Evolutionary conservation across 1,140 invertebrate genomes (phyloP).

Genomic region (Agrypnia vestita): DNA sequence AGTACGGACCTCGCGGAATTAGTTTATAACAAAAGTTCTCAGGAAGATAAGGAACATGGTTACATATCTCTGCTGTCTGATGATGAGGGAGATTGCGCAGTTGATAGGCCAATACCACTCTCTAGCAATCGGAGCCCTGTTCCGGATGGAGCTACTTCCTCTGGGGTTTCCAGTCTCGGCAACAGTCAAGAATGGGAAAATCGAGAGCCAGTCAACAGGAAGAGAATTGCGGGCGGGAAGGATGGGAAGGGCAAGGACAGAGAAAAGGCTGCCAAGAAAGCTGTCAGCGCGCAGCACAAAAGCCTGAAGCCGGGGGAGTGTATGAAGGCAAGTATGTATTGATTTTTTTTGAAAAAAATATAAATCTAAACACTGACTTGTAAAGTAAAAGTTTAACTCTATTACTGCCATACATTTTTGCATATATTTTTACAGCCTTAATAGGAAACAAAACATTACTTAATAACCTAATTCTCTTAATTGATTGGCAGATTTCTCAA

Average conservation of each 20-base stretch:
- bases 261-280: constrained; percentile 64
- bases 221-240: background rate
- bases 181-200: background rate
- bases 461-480: too few relatives aligned
- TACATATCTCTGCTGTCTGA: constrained; percentile 30
- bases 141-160: background rate
- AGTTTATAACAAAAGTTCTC: too few relatives aligned
- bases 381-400: too few relatives aligned
- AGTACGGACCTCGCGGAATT: too few relatives aligned
- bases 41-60: constrained; percentile 13
- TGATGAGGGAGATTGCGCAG: background rate
- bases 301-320: constrained; percentile 74
- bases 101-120: too few relatives aligned
- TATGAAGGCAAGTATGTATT: constrained; percentile 68
- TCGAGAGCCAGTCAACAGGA: background rate
- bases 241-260: background rate
- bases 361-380: too few relatives aligned
- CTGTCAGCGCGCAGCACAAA: constrained; percentile 62
- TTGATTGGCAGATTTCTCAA: too few relatives aligned
- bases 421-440: too few relatives aligned
- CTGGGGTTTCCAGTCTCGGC: background rate
- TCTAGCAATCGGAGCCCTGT: too few relatives aligned
- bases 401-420: too few relatives aligned
- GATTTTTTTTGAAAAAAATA: background rate
- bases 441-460: too few relatives aligned